Conservation (phyloP, 2,113 vertebrate genomes). For the Rhadina sibilatrix region DNA sequence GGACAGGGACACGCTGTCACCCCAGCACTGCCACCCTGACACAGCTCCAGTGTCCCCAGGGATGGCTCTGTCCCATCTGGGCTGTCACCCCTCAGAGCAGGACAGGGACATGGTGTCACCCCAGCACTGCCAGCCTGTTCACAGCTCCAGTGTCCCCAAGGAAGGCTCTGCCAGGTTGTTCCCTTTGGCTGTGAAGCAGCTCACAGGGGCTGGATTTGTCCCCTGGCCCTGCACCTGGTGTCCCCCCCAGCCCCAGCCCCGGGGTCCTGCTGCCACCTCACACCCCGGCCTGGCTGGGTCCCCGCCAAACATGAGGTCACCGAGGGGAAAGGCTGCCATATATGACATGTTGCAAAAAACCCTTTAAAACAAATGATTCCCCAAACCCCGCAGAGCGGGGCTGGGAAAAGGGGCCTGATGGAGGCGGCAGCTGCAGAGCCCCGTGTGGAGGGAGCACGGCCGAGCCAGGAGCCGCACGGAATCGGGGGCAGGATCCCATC, state of each 20-base stretch:
- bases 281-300: not conserved
- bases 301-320: constrained; percentile 54
- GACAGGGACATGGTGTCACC: no score
- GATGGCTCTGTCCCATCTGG: not conserved
- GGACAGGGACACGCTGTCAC: not conserved
- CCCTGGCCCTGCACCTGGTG: not conserved
- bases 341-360: not conserved
- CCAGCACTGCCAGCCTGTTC: not conserved
- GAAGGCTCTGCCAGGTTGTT: not conserved
- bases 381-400: fast-evolving
- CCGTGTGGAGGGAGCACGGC: fast-evolving
- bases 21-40: not conserved
- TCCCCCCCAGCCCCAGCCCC: fast-evolving
- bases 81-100: not conserved
- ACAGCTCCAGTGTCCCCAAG: no score
- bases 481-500: fast-evolving
- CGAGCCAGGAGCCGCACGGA: fast-evolving
- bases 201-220: not conserved
- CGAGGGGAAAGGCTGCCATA: constrained; percentile 52
- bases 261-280: not conserved
- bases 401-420: fast-evolving
- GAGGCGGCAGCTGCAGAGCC: not conserved
- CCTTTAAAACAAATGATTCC: not conserved
- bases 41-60: not conserved
- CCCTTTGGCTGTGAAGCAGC: not conserved